Conservation (phyloP, 2,888 invertebrate genomes). For the Euphydryas editha region DNA sequence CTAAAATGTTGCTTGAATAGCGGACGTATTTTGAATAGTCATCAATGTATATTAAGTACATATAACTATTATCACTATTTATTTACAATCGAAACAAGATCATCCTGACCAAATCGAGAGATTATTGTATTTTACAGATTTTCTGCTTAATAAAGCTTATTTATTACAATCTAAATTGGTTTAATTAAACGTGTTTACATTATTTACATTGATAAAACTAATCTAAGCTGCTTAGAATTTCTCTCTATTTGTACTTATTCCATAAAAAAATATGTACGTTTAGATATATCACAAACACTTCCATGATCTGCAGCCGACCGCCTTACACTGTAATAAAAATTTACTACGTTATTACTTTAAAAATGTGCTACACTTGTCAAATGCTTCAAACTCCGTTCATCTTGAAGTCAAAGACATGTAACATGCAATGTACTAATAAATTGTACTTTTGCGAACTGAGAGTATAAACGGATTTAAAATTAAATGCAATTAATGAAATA, state of each 20-base stretch:
- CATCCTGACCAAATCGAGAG: constrained; percentile 12
- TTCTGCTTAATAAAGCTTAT: constrained; percentile 21
- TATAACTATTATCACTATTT: constrained; percentile 17
- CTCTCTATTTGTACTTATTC: constrained; percentile 79
- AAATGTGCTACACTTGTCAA: not conserved
- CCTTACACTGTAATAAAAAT: constrained; percentile 67
- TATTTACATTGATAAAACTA: constrained; percentile 59
- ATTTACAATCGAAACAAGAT: constrained; percentile 31
- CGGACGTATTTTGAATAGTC: constrained; percentile 24
- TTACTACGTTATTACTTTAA: not conserved
- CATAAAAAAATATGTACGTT: constrained; percentile 81
- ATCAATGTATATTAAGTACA: constrained; percentile 4
- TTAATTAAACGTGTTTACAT: constrained; percentile 67
- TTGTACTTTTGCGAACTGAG: not conserved
- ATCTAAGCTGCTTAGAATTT: constrained; percentile 58
- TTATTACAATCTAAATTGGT: constrained; percentile 35
- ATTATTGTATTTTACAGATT: constrained; percentile 31
- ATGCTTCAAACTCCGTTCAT: not conserved
- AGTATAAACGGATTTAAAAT: too few relatives aligned
- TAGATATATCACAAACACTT: constrained; percentile 78
- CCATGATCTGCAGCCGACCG: constrained; percentile 72
- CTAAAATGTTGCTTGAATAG: constrained; percentile 3
- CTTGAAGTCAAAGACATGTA: too few relatives aligned
- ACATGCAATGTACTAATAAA: not conserved
- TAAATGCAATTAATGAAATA: too few relatives aligned